Base-by-base conservation (phyloP, 2,113 vertebrate genomes). In the Brachypodius melanocephalos region DNA sequence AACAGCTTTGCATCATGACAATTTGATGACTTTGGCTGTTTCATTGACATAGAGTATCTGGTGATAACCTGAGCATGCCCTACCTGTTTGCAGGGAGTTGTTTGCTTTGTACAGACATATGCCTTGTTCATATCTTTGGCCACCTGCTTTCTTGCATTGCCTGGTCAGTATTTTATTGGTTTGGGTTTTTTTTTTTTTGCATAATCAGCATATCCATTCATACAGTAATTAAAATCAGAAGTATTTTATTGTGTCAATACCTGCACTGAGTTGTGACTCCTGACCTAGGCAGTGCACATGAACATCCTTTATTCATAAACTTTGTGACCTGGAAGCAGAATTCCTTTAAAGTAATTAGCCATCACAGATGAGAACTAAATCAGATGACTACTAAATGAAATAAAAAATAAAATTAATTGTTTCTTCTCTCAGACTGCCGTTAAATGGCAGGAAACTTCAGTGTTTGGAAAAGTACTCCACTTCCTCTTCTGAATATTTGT, bases 281-380 rank as follows among this genome's bases (percentile, higher is more conserved):
- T 91, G 84, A 17, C 45, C 66, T 72, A 87, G 43, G 29, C 57
- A 71, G 29, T 68, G 32, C 54, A 52, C 4, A 4, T 19, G 12
- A 89, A 55, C 14, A 75, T 46, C 15, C 75, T 95, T 87, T 91
- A 88, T 94, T 93, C 46, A 40, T 94, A 76, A 73, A 59, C 91
- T 89, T 77, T 85, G 73, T 87, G 73, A 95, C 45, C 48, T 74
- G 75, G 40, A 89, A 93, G 48, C 26, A 87, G 69, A 81, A 87
- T 68, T 79, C 29, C 89, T 95, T 84, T 52, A 49, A 95, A 86
- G 14, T 58, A 87, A 87, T 90, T 78, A 86, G 7, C 36, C 29
- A 52, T 46, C 68, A 75, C 43, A 92, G 61, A 68, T 0, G 1
- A 87, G 18, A 51, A 74, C 19, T 87, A 91, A 84, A 59, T 40